Evolutionary conservation across 1,140 invertebrate genomes (phyloP).

Genomic region (Macrotrachela quadricornifera): DNA sequence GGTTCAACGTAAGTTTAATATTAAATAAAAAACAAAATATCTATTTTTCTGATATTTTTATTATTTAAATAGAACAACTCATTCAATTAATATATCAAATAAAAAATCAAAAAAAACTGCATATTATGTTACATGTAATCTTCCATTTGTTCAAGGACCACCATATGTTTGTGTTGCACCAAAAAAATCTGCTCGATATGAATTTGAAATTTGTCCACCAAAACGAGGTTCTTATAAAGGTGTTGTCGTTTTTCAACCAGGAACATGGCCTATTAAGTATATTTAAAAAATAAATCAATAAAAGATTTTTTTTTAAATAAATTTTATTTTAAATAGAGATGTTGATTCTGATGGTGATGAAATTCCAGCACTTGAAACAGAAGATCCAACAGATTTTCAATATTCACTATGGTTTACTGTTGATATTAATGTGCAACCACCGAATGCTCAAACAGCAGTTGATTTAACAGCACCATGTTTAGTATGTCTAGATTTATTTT

Average conservation of each 20-base stretch:
- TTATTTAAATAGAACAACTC: constrained; percentile 13
- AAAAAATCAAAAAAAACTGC: constrained; percentile 21
- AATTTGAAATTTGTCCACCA: constrained; percentile 15
- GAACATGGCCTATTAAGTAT: constrained; percentile 20
- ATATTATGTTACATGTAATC: constrained; percentile 25
- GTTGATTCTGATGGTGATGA: constrained; percentile 31
- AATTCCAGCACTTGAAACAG: constrained; percentile 15
- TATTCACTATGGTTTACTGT: constrained; percentile 27
- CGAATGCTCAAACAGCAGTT: constrained; percentile 19
- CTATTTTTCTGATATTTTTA: not conserved
- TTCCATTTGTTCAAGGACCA: constrained; percentile 21
- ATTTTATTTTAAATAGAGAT: constrained; percentile 16
- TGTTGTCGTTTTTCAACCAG: constrained; percentile 22
- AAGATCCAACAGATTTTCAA: constrained; percentile 15
- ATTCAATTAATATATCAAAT: constrained; percentile 22
- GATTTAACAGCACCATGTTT: constrained; percentile 11
- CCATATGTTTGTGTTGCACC: constrained; percentile 18
- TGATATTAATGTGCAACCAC: constrained; percentile 20
- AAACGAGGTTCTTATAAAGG: constrained; percentile 22
- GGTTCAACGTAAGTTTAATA: not conserved
- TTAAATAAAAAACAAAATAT: not conserved
- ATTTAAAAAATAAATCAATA: constrained; percentile 7
- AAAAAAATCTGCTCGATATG: constrained; percentile 18
- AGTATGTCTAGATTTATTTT: constrained; percentile 3
- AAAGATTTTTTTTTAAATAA: not conserved